Evolutionary conservation across 2,888 invertebrate species (phyloP), one percentile per base, ranked within the genome.

Genomic region (Pyrochroa serraticornis): DNA sequence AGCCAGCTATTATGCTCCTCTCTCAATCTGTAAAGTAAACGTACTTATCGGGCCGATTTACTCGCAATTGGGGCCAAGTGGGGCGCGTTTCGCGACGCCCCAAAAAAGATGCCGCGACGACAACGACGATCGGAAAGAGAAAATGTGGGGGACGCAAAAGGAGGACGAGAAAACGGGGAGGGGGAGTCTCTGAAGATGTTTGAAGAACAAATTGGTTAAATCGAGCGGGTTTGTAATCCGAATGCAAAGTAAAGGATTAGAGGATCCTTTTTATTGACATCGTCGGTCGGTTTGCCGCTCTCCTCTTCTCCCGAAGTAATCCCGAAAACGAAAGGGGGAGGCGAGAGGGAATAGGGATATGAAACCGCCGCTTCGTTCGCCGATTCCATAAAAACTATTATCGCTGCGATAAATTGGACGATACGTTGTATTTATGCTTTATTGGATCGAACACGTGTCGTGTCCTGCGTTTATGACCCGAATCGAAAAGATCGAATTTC

Each of bases 161-260:
- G 14, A 10, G 13, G 14, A 2, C 13, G 14, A 10, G 13, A 10
- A 2, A n/a, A 38, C 14, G 9, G 2, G 31, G 32, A 7, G 10
- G 8, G 30, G 31, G 12, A 39, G 54, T n/a, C 41, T 50, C 43
- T 62, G 67, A 67, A 69, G 71, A 69, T 76, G 75, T 77, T 77
- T 77, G 74, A 72, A 68, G 71, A 74, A 71, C 74, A 76, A 77
- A 77, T 77, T 77, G 76, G 75, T 75, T 75, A 76, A 77, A 77
- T 77, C 75, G 75, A 72, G 75, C 75, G 72, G 67, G 72, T 68
- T 70, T 69, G 73, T 75, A 74, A 76, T 75, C 74, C 72, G 72
- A 72, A 75, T 72, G 73, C 75, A 74, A 73, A 74, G 73, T 74
- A 72, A 74, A 74, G 75, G 76, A 76, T 75, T 75, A 73, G 69